Base-by-base conservation (phyloP, 2,888 invertebrate species). In the Aquatica leii region DNA sequence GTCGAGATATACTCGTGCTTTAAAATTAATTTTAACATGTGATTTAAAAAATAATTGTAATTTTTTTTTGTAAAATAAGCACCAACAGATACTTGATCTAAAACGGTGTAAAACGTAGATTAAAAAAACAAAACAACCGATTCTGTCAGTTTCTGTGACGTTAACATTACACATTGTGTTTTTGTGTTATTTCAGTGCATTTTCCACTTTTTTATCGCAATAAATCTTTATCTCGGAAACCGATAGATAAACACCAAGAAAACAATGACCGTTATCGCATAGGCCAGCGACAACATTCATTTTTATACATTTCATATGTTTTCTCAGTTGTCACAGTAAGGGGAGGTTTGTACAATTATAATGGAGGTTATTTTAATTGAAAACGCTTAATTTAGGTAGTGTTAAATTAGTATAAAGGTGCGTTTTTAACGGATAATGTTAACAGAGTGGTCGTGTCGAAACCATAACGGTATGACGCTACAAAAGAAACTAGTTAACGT, bases 401-500 rank as follows among this genome's bases (percentile, higher is more conserved):
- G 60, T 70, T 53, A 72, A 71, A 72, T 75, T 75, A 73, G 68
- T 69, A 72, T 71, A 69, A 72, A 69, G 69, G 60, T 57, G 68
- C 61, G 63, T 70, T 67, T 62, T 56, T 50, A 67, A 35, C 65
- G 62, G 64, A 66, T 57, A 62, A 71, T 71, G 74, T 69, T 73
- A 70, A 74, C 71, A 68, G 69, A 69, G 70, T 69, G 71, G 66
- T 59, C 52, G 59, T 56, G 48, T 60, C 50, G 40, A 35, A 34
- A 21, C 52, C 40, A 18, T 24, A 67, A 66, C 58, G 71, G 65
- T 59, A 78, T 78, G 77, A 74, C 76, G 66, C 68, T 74, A 53
- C 75, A 72, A 71, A 65, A 67, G 58, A 54, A 49, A 34, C 46
- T 87, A 69, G 83, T 85, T 76, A 84, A 83, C 80, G 85, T 91